These are phyloP conservation scores for Heterohyrax brucei DNA, from an alignment of 2,797 vertebrate species.

Conservation along the genomic window DNA sequence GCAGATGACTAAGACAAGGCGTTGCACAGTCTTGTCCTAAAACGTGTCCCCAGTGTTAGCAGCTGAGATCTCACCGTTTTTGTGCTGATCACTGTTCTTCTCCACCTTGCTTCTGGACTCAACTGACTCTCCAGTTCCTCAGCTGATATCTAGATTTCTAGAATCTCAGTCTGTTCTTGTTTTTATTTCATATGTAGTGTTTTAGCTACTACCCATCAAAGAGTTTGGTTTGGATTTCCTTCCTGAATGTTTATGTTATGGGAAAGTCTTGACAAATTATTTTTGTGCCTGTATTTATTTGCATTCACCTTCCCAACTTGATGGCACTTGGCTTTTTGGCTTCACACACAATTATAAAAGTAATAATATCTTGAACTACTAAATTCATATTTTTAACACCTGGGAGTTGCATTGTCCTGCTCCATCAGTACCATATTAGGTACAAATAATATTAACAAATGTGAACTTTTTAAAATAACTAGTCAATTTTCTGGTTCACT, in stretches of 20 bases:
- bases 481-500: not conserved
- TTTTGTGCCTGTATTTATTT: not conserved
- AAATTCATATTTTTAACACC: not conserved
- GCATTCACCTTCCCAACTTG: not conserved
- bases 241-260: not conserved
- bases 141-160: no score
- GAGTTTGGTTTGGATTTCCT: not conserved
- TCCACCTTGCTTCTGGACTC: no score
- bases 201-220: no score
- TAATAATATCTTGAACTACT: not conserved
- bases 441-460: not conserved
- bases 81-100: no score
- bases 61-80: no score
- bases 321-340: no score
- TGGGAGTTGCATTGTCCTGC: not conserved
- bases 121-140: no score
- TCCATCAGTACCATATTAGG: not conserved
- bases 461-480: slow-evolving; percentile 22
- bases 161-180: no score
- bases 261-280: not conserved
- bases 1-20: no score
- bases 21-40: no score
- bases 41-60: no score
- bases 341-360: not conserved
- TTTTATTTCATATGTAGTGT: no score